These are phyloP conservation scores for Pipa parva DNA, from an alignment of 2,113 vertebrate species.

Conservation along the genomic window DNA sequence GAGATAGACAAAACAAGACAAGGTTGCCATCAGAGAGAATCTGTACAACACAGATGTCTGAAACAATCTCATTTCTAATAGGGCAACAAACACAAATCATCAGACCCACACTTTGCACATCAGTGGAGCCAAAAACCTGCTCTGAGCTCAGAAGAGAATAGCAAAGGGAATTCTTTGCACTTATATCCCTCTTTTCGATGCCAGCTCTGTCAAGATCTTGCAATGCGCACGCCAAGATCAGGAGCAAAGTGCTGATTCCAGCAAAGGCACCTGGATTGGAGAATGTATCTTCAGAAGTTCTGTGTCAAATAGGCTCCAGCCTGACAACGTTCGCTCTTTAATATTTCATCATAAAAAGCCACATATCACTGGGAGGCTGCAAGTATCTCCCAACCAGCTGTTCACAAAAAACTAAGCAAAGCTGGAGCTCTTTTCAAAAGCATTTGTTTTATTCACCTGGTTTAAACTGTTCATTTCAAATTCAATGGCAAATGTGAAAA, in stretches of 20 bases:
- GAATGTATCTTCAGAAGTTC: constrained; percentile 35
- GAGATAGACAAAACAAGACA: constrained; percentile 32
- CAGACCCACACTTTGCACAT: not conserved
- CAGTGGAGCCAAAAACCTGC: constrained; percentile 32
- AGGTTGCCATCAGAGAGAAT: constrained; percentile 42
- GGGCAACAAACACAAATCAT: constrained; percentile 34
- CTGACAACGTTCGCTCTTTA: constrained; percentile 28
- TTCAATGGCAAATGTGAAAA: not conserved
- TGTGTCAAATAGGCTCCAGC: constrained; percentile 18
- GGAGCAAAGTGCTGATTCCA: constrained; percentile 29
- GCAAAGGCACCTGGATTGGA: constrained; percentile 34
- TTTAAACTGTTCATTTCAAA: constrained; percentile 13
- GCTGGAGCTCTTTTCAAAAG: constrained; percentile 6
- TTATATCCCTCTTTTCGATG: constrained; percentile 12
- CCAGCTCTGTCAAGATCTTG: constrained; percentile 36
- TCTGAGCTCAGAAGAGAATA: constrained; percentile 16
- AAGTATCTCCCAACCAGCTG: constrained; percentile 31
- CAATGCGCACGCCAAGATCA: constrained; percentile 28
- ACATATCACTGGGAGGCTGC: constrained; percentile 26
- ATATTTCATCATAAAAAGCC: constrained; percentile 27
- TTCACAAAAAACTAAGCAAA: constrained; percentile 18
- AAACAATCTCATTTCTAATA: constrained; percentile 38
- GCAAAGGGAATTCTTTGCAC: constrained; percentile 35
- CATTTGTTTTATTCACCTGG: constrained; percentile 23
- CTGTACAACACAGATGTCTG: constrained; percentile 39